These are phyloP conservation scores for Bedellia somnulentella DNA, from an alignment of 2,888 invertebrate species.

Conservation along the genomic window DNA sequence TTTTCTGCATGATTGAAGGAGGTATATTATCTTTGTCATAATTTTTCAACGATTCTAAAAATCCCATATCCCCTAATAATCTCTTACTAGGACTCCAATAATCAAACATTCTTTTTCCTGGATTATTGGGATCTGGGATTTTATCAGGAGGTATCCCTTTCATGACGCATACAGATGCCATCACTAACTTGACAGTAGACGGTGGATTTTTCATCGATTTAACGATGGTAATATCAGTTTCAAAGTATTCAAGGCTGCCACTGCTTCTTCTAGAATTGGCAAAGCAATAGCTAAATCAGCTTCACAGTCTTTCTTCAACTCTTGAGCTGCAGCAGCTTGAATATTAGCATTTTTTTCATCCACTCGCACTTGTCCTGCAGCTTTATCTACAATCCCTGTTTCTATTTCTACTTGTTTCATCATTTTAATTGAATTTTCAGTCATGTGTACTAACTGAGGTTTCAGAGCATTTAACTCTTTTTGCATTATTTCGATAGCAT, in stretches of 20 bases:
- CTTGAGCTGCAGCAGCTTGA: slow-evolving; percentile 83
- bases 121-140: slow-evolving; percentile 70
- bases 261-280: slow-evolving; percentile 77
- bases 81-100: slow-evolving; percentile 87
- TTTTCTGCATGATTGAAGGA: slow-evolving; percentile 69
- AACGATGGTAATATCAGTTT: slow-evolving; percentile 87
- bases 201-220: slow-evolving; percentile 91
- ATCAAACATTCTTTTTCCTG: slow-evolving; percentile 71
- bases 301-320: slow-evolving; percentile 87
- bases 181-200: slow-evolving; percentile 77
- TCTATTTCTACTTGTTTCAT: slow-evolving; percentile 76
- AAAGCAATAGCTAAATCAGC: slow-evolving; percentile 87
- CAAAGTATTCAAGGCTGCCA: slow-evolving; percentile 78
- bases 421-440: slow-evolving; percentile 72
- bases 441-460: slow-evolving; percentile 74
- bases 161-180: slow-evolving; percentile 89
- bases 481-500: slow-evolving; percentile 78
- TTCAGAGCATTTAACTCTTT: slow-evolving; percentile 70
- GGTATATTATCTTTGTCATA: slow-evolving; percentile 88
- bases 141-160: slow-evolving; percentile 77
- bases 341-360: slow-evolving; percentile 88
- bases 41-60: slow-evolving; percentile 72
- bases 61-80: slow-evolving; percentile 78
- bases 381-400: slow-evolving; percentile 75
- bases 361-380: slow-evolving; percentile 76